Base-by-base conservation (phyloP, 1,140 invertebrate genomes). In the Solenopsis invicta region DNA sequence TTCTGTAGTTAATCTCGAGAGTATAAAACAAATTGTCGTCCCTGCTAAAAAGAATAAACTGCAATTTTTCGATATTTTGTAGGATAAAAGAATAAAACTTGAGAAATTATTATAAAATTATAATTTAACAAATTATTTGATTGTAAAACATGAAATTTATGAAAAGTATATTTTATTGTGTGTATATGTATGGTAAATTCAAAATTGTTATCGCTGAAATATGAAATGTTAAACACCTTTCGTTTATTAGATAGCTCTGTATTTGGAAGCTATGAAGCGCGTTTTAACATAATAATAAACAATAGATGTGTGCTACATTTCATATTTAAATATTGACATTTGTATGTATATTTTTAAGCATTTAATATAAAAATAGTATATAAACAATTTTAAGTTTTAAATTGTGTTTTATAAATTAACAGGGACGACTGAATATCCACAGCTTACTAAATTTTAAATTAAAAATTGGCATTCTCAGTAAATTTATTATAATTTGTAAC, bases 1-100 rank as follows among this genome's bases (percentile, higher is more conserved):
- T 88, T 81, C 10, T 62, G 29, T 29, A 24, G 37, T 18, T 18
- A 56, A n/a, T 54, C 72, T 48, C 48, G 18, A 67, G 12, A 34
- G 24, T 12, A 45, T 5, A 50, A 78, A 74, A 72, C 12, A 50
- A 85, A 64, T 61, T 59, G 24, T 6, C 5, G 12, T 12, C 0
- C 16, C 29, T 77, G 50, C 52, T 56, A 62, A 78, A 86, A 69
- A 45, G 13, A 45, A 13, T 29, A 6, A 72, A 18, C 4, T 16
- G 34, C 16, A 41, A 37, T n/a, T 67, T 75, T 9, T 34, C 3
- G 13, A 21, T 18, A 52, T 52, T 56, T 75, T 41, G 2, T 4
- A 18, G 3, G 34, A 4, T 24, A 29, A 6, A 6, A 21, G 12
- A 41, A 13, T 5, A 10, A 54, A 56, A 74, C 4, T 21, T 29